Evolutionary conservation across 1,140 invertebrate species (phyloP).

Genomic region (Hydropsyche tenuis): DNA sequence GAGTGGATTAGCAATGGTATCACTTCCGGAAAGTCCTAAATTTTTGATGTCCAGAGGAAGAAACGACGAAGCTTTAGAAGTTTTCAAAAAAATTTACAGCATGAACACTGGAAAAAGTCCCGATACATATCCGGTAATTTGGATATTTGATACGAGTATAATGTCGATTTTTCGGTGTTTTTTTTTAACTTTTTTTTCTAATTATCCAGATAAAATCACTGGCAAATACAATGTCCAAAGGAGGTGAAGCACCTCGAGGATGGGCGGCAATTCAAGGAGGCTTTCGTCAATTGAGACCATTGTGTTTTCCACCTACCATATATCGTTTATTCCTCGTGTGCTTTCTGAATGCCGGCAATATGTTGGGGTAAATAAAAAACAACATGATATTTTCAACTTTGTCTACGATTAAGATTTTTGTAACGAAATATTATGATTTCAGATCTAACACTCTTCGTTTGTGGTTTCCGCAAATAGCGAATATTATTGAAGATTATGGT

Average conservation of each 20-base stretch:
- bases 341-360: constrained; percentile 56
- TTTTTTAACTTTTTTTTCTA: no score
- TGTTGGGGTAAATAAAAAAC: constrained; percentile 60
- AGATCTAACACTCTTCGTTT: constrained; percentile 62
- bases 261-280: constrained; percentile 59
- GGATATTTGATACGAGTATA: no score
- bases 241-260: constrained; percentile 50
- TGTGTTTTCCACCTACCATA: constrained; percentile 57
- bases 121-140: constrained; percentile 73
- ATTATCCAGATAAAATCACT: constrained; percentile 45
- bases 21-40: constrained; percentile 83
- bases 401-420: neutral
- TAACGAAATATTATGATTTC: no score
- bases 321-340: constrained; percentile 58
- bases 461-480: constrained; percentile 71
- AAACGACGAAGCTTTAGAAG: constrained; percentile 69
- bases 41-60: constrained; percentile 77
- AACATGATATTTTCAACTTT: neutral
- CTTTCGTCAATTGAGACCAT: constrained; percentile 57
- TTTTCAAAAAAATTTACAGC: constrained; percentile 67
- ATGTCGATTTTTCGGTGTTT: no score
- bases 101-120: constrained; percentile 67
- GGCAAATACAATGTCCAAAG: constrained; percentile 49
- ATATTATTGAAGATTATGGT: constrained; percentile 59
- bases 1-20: constrained; percentile 67